A percentile compares a stretch with the other conserved stretches of the same genome.
Conservation (phyloP, 2,113 vertebrate genomes). For the Triplophysa dalaica region DNA sequence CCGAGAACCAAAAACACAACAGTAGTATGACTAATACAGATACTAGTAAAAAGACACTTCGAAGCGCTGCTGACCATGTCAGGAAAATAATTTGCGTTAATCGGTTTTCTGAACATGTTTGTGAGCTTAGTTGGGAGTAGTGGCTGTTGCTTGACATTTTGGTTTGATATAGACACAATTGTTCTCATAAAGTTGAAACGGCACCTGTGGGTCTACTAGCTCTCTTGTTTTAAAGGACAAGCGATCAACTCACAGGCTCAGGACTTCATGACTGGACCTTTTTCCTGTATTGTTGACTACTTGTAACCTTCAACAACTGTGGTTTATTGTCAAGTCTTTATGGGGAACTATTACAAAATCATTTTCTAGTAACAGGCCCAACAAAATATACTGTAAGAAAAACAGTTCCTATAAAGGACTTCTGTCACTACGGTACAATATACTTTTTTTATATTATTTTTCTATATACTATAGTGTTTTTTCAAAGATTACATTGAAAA, state of each 20-base stretch:
- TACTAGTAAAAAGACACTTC: neutral
- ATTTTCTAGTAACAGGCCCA: neutral
- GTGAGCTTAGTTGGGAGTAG: neutral
- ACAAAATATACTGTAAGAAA: neutral
- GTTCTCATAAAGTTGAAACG: constrained; percentile 15
- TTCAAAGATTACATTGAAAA: constrained; percentile 1
- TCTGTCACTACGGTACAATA: neutral
- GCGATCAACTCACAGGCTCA: neutral
- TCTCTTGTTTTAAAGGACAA: constrained; percentile 27
- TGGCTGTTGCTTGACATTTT: constrained; percentile 10
- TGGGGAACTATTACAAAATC: neutral
- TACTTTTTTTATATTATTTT: neutral
- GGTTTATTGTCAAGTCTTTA: constrained; percentile 14
- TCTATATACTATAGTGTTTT: neutral
- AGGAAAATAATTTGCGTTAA: neutral
- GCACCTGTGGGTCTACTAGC: neutral
- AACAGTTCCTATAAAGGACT: neutral
- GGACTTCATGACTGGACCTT: neutral
- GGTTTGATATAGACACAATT: constrained; percentile 4
- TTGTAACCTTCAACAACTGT: constrained; percentile 17
- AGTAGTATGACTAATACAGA: neutral
- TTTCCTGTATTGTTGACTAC: neutral
- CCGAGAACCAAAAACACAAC: neutral
- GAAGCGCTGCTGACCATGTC: neutral
- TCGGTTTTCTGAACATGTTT: neutral